phyloP scores from a whole-genome alignment of 1,140 invertebrate species.

The Drosophila parvula region DNA sequence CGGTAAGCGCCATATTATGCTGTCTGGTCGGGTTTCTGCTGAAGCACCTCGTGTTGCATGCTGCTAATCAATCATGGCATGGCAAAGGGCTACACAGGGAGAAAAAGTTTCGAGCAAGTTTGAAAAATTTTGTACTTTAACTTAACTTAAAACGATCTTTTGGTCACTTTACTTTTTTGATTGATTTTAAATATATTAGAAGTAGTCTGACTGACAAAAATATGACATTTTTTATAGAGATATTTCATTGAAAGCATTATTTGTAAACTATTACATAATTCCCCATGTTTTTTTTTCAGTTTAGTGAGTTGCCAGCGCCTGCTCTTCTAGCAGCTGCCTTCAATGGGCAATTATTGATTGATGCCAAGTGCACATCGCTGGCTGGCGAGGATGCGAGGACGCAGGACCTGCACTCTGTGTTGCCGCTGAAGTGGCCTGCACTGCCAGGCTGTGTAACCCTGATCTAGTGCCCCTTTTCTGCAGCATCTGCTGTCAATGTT shows the following conservation, averaged over 20 bases:
- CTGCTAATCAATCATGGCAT: constrained; percentile 78
- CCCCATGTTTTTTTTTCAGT: not conserved
- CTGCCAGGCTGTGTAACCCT: constrained; percentile 55
- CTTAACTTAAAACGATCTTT: too few species aligned
- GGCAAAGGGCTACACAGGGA: constrained; percentile 6
- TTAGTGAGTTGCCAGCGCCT: constrained; percentile 42
- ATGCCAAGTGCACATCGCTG: constrained; percentile 70
- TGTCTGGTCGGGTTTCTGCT: constrained; percentile 67
- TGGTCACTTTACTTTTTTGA: not conserved
- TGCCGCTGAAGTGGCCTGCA: constrained; percentile 59
- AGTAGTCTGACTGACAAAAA: not conserved
- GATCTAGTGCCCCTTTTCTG: constrained; percentile 73
- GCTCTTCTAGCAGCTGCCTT: constrained; percentile 74
- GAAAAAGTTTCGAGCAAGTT: not conserved
- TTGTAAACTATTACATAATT: not conserved
- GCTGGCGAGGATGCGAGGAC: constrained; percentile 3
- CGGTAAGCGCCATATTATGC: constrained; percentile 71
- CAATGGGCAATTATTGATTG: constrained; percentile 83
- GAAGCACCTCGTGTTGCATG: constrained; percentile 79
- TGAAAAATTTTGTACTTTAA: not conserved
- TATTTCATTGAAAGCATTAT: not conserved
- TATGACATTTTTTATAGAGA: not conserved
- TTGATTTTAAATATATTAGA: not conserved
- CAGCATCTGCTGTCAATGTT: constrained; percentile 75
- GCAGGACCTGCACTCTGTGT: constrained; percentile 4